Evolutionary conservation across 1,140 invertebrate genomes (phyloP), one percentile per base, ranked within the genome.

Genomic region (Heterodera schachtii): DNA sequence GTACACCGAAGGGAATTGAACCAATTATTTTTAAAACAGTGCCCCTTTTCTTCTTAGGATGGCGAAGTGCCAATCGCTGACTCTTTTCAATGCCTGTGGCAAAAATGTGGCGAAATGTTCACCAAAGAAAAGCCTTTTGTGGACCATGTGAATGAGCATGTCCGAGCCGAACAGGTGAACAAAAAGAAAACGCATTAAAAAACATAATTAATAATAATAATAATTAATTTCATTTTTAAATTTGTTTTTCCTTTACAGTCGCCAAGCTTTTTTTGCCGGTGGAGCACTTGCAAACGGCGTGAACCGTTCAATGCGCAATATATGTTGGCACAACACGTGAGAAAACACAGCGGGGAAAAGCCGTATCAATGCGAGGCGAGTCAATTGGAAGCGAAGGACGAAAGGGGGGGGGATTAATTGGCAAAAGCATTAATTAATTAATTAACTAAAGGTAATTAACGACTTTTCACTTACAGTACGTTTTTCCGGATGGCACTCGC

Each of bases 321-420:
- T 90, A 99, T 99, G 97, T 91, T 99, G 77, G 96, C 98, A 0
- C 96, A 99, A 2, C 97, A 99, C 89, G 98, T 99, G 95, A 92
- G 97, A 80, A 92, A 96, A 77, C 97, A 99, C 90, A 99, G 97
- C 0, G 97, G 97, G 6, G 97, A 99, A 92, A 99, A 99, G 91
- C 97, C 97, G 4, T 96, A 99, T 90, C 96, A 96, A 91, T 99
- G 97, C 92, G 97, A 96, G 64, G 97, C 98, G 21, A 19, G 66
- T 13, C 19, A 31, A 73, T 6, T 13, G 49, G 9, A 49, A 8
- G 3, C 57, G 46, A n/a, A 41, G 16, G 47, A 16, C 57, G 46
- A n/a, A 41, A 6, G 47, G 31, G 49, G 49, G 49, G 49, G 49
- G 49, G 49, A 0, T 52, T 13, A 13, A 64, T 47, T 1, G 31